Conservation (phyloP, 2,797 vertebrate genomes). For the Eupleurogrammus muticus region DNA sequence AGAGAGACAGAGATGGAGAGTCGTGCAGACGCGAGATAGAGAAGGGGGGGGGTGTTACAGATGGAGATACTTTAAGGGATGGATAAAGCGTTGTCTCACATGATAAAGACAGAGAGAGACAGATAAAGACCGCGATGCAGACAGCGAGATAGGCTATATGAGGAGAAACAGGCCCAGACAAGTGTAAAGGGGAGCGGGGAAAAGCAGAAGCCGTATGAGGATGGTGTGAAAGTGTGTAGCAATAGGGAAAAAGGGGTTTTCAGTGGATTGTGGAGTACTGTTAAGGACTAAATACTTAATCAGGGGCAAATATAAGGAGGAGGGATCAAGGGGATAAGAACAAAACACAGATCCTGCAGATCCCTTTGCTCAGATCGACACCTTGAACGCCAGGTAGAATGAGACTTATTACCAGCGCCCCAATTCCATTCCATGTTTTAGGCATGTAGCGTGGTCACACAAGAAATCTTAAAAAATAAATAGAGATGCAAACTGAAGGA, state of each 20-base stretch:
- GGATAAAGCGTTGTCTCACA: conserved; percentile 63
- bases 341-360: neutral
- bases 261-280: conserved; percentile 6
- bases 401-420: neutral
- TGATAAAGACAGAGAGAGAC: conserved; percentile 68
- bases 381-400: conserved; percentile 18
- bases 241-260: conserved; percentile 21
- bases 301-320: conserved; percentile 10
- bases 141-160: conserved; percentile 52
- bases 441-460: neutral
- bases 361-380: neutral
- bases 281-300: conserved; percentile 18
- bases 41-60: conserved; percentile 54
- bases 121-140: conserved; percentile 61
- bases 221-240: conserved; percentile 17
- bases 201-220: conserved; percentile 30
- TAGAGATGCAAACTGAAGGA: neutral
- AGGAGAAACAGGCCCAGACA: conserved; percentile 41
- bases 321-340: neutral
- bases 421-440: neutral
- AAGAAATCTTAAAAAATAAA: neutral
- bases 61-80: conserved; percentile 58
- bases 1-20: conserved; percentile 63
- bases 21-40: conserved; percentile 57
- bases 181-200: conserved; percentile 33